These are phyloP conservation scores for Vombatus ursinus DNA, from an alignment of 2,113 vertebrate species.

Conservation along the genomic window DNA sequence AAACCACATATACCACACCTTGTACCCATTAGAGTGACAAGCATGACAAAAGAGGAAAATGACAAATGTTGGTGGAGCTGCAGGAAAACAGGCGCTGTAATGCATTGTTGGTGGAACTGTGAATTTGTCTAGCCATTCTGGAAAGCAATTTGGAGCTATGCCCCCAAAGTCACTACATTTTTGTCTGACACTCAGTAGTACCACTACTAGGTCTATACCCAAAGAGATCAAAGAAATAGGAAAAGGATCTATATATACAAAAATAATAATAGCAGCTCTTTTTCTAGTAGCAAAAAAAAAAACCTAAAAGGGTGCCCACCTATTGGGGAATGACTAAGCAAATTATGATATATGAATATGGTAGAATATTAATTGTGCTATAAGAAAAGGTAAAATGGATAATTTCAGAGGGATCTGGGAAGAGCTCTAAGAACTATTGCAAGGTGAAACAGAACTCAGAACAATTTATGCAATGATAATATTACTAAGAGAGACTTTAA, in stretches of 20 bases:
- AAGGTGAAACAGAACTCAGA: neutral
- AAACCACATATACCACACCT: neutral
- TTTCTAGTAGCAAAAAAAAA: neutral
- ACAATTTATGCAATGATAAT: neutral
- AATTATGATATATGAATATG: neutral
- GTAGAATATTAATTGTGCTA: neutral
- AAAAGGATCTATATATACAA: neutral
- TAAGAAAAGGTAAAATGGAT: neutral
- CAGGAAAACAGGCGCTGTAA: neutral
- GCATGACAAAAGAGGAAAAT: neutral
- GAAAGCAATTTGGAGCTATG: neutral
- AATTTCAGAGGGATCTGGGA: neutral
- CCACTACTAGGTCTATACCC: neutral
- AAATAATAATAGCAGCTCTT: neutral
- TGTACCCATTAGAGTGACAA: neutral
- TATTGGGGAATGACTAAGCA: neutral
- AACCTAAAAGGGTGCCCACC: neutral
- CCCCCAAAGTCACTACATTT: neutral
- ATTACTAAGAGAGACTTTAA: neutral
- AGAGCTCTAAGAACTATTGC: neutral
- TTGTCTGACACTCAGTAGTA: neutral
- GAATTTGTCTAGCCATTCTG: neutral
- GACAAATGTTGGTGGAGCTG: neutral
- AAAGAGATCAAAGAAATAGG: neutral
- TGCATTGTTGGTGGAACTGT: neutral